Evolutionary conservation across 2,888 invertebrate genomes (phyloP).

Genomic region (Pheosia tremula): DNA sequence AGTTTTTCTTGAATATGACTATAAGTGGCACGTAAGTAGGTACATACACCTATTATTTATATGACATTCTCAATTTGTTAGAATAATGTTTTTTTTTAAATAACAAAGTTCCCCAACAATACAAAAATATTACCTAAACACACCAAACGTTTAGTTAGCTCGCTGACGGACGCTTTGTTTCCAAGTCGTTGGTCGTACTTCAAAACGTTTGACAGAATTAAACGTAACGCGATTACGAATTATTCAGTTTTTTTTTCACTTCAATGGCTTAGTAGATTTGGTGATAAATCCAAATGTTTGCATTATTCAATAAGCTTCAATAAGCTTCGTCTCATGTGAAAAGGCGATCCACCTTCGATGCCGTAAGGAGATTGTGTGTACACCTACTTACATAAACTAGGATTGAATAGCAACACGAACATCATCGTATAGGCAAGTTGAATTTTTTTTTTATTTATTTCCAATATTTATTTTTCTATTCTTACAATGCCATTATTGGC

Average conservation of each 20-base stretch:
- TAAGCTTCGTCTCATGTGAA: constrained; percentile 6
- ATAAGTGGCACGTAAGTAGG: too few species aligned
- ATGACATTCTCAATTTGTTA: too few species aligned
- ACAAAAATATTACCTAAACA: too few species aligned
- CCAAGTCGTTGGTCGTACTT: constrained; percentile 12
- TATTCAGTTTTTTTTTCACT: not conserved
- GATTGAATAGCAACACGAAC: constrained; percentile 19
- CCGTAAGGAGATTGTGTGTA: constrained; percentile 28
- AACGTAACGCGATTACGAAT: constrained; percentile 6
- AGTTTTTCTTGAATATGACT: too few species aligned
- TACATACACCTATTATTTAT: too few species aligned
- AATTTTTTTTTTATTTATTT: too few species aligned
- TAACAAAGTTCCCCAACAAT: not conserved
- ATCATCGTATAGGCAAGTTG: too few species aligned
- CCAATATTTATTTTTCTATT: too few species aligned
- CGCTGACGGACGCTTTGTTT: constrained; percentile 1
- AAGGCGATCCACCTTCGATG: constrained; percentile 8
- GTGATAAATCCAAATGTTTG: constrained; percentile 6
- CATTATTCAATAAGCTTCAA: constrained; percentile 9
- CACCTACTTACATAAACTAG: constrained; percentile 15
- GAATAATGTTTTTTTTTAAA: too few species aligned
- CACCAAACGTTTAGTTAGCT: not conserved
- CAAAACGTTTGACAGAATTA: constrained; percentile 9
- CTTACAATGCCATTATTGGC: too few species aligned
- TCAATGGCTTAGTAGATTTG: not conserved